These are phyloP conservation scores for Drosophila rufa DNA, from an alignment of 1,140 invertebrate genomes.

Conservation along the genomic window DNA sequence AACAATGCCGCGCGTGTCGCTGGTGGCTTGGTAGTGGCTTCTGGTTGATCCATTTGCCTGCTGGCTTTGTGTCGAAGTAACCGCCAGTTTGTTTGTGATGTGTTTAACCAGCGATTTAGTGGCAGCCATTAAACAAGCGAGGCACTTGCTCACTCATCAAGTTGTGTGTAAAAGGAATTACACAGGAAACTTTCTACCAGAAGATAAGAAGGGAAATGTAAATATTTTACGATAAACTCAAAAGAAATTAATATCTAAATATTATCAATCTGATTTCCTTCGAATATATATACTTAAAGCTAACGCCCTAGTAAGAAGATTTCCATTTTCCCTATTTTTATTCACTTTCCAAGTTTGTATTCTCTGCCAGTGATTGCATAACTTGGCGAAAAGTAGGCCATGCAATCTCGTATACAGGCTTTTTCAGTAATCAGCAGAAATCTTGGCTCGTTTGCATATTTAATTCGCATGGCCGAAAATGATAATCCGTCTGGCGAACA, in stretches of 20 bases:
- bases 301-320: no score
- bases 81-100: constrained; percentile 37
- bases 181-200: constrained; percentile 3
- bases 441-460: constrained; percentile 50
- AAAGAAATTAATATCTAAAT: no score
- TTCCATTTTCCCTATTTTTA: background rate
- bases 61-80: constrained; percentile 26
- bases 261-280: no score
- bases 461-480: constrained; percentile 31
- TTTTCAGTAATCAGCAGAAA: constrained; percentile 39
- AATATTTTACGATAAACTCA: background rate
- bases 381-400: constrained; percentile 36
- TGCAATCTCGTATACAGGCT: constrained; percentile 28
- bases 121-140: constrained; percentile 45
- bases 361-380: constrained; percentile 22
- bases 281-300: no score
- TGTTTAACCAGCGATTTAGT: constrained; percentile 67
- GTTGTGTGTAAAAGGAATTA: constrained; percentile 16
- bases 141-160: constrained; percentile 43
- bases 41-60: constrained; percentile 42
- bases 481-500: constrained; percentile 36
- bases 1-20: constrained; percentile 12
- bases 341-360: background rate
- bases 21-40: constrained; percentile 36
- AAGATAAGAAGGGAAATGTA: background rate